Base-by-base conservation (phyloP, 2,888 invertebrate species). In the Drosophila acutilabella region DNA sequence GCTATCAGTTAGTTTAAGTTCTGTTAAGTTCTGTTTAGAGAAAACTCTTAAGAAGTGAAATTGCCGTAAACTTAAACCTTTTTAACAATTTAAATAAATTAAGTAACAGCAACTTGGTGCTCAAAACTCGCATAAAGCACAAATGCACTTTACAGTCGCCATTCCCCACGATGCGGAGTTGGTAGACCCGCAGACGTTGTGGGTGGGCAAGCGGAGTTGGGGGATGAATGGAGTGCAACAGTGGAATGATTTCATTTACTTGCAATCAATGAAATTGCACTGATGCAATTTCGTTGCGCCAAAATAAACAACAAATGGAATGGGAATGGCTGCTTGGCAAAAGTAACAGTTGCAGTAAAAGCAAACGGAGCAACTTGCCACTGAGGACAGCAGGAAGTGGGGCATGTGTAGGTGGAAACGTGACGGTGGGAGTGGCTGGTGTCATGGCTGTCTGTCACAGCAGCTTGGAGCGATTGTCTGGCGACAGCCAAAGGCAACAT, bases 261-360 rank as follows among this genome's bases (percentile, higher is more conserved):
- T 88, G 88, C 89, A 89, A 85, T 85, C 85, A 85, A 85, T 85
- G 88, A 85, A 85, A 89, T 89, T 85, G 89, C 78, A 75, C 86
- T 66, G 89, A 88, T 88, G 86, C 89, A 85, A 85, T 85, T 85
- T 81, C 66, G 79, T 69, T 69, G 67, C 60, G 65, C 66, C 64
- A 81, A 87, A 89, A 76, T 74, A 78, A 81, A 89, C 79, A 78
- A 67, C 66, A 78, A 66, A 60, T 59, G 61, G 52, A 64, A 65
- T 36, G 75, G 62, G 52, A 50, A 56, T 30, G 30, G 8, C 1
- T 8, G 30, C 30, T 64, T 53, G 44, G 60, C 30, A 64, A 52
- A 59, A 75, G 83, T 62, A 74, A 65, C 68, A 66, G 76, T 65
- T 69, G 66, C 71, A 74, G 85, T 62, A 65, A 78, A 66, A 60